A percentile compares a stretch with the other conserved stretches of the same genome.
Evolutionary conservation across 2,888 invertebrate genomes (phyloP).

Genomic region (Drosophila longiperda): DNA sequence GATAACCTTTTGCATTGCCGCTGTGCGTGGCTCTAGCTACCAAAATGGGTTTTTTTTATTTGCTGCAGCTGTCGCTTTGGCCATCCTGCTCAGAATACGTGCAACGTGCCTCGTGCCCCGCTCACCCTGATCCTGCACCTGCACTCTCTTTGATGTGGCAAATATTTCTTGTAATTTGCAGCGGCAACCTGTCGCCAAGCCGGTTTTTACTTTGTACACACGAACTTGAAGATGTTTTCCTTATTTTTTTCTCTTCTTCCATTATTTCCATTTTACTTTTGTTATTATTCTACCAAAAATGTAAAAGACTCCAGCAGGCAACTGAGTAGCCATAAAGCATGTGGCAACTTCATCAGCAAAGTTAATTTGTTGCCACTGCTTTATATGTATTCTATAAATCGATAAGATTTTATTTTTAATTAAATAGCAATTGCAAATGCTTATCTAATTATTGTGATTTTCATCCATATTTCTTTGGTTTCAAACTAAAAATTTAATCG

Average conservation of each 20-base stretch:
- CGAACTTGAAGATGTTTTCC: conserved; percentile 30
- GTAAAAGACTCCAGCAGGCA: neutral
- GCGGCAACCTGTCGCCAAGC: conserved; percentile 59
- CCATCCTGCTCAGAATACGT: conserved; percentile 44
- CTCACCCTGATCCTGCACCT: conserved; percentile 1
- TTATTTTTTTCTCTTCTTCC: conserved; percentile 3
- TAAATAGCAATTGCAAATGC: neutral
- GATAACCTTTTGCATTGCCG: conserved; percentile 44
- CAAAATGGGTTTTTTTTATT: conserved; percentile 49
- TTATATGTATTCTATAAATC: neutral
- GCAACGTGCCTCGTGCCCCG: conserved; percentile 5
- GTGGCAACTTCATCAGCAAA: neutral
- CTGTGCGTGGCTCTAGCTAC: conserved; percentile 47
- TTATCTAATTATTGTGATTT: neutral
- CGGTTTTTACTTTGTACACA: conserved; percentile 37
- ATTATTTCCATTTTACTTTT: neutral
- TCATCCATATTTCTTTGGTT: neutral
- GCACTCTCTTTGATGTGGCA: conserved; percentile 40
- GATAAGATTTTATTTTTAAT: neutral
- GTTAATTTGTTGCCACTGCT: neutral
- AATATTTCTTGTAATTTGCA: conserved; percentile 56
- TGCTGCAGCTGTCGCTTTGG: conserved; percentile 54
- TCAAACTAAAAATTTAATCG: neutral
- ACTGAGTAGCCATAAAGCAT: neutral
- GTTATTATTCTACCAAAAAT: conserved; percentile 6